Evolutionary conservation across 2,888 invertebrate species (phyloP).

Genomic region (Cheilosia scutellata): DNA sequence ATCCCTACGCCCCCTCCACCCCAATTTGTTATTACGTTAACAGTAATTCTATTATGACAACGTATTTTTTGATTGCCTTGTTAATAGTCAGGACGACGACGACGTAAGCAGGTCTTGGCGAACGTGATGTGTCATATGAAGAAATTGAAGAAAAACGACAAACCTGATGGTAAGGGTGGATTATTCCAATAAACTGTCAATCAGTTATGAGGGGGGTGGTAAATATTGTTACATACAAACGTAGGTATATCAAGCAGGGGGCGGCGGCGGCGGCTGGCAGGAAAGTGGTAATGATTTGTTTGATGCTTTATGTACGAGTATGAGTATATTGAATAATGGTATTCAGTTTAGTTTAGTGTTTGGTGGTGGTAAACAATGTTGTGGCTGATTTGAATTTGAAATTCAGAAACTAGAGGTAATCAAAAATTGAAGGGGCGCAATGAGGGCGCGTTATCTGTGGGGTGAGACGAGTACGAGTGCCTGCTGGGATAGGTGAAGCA

Average conservation of each 20-base stretch:
- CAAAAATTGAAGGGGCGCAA: constrained; percentile 24
- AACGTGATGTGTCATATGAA: constrained; percentile 66
- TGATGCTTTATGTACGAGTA: constrained; percentile 19
- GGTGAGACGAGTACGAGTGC: not conserved
- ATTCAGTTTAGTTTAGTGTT: constrained; percentile 70
- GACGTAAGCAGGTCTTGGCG: constrained; percentile 57
- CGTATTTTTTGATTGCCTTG: constrained; percentile 76
- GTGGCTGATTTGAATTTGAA: constrained; percentile 70
- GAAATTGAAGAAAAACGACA: constrained; percentile 25
- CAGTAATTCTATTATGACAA: constrained; percentile 76
- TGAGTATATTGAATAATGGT: constrained; percentile 56
- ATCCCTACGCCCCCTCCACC: constrained; percentile 21
- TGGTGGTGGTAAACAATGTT: constrained; percentile 71
- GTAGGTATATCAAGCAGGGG: not conserved
- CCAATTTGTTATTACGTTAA: constrained; percentile 75
- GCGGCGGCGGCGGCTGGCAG: constrained; percentile 13
- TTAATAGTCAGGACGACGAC: constrained; percentile 72
- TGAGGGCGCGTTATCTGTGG: constrained; percentile 2
- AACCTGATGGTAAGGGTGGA: constrained; percentile 54
- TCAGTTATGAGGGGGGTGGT: constrained; percentile 48
- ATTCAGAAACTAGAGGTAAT: constrained; percentile 56
- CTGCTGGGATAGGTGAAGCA: not conserved
- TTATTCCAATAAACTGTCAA: constrained; percentile 75
- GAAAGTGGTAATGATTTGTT: constrained; percentile 73
- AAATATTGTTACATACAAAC: constrained; percentile 42